Conservation (phyloP, 2,888 invertebrate genomes). For the Pseudoips prasinana region DNA sequence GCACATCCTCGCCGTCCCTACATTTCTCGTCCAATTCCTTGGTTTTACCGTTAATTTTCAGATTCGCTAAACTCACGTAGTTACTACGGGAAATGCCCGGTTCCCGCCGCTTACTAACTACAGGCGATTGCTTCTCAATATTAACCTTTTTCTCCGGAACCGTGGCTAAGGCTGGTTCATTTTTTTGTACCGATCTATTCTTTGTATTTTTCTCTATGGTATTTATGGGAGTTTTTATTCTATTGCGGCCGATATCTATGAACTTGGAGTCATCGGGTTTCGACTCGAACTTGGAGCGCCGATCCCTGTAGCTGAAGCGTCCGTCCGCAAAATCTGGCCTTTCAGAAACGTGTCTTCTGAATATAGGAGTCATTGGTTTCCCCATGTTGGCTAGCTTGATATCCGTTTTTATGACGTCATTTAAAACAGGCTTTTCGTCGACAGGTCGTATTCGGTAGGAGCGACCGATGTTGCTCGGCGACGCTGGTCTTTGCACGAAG, state of each 20-base stretch:
- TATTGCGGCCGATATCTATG: constrained; percentile 53
- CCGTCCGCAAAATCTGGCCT: constrained; percentile 60
- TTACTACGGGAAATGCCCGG: constrained; percentile 70
- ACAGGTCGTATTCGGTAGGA: constrained; percentile 58
- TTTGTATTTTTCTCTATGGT: constrained; percentile 22
- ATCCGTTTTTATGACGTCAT: constrained; percentile 60
- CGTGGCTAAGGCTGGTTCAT: constrained; percentile 35
- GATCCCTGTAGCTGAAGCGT: constrained; percentile 66
- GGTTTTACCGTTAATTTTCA: constrained; percentile 61
- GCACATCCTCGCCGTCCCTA: constrained; percentile 29
- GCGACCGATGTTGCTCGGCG: constrained; percentile 46
- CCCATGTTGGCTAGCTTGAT: constrained; percentile 66
- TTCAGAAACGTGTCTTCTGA: constrained; percentile 58
- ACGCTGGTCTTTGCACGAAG: constrained; percentile 63
- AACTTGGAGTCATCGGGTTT: constrained; percentile 43
- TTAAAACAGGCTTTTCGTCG: constrained; percentile 30
- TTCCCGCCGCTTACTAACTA: constrained; percentile 44
- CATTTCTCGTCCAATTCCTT: constrained; percentile 45
- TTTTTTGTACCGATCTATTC: constrained; percentile 24
- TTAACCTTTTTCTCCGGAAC: constrained; percentile 39
- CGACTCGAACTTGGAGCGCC: constrained; percentile 41
- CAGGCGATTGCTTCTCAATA: constrained; percentile 23
- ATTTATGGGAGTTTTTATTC: constrained; percentile 46
- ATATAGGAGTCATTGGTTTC: constrained; percentile 75
- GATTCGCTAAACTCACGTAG: constrained; percentile 72